Base-by-base conservation (phyloP, 30 jellyfish, hydroid and myxozoan genomes). In the Calvadosia cruxmelitensis region DNA sequence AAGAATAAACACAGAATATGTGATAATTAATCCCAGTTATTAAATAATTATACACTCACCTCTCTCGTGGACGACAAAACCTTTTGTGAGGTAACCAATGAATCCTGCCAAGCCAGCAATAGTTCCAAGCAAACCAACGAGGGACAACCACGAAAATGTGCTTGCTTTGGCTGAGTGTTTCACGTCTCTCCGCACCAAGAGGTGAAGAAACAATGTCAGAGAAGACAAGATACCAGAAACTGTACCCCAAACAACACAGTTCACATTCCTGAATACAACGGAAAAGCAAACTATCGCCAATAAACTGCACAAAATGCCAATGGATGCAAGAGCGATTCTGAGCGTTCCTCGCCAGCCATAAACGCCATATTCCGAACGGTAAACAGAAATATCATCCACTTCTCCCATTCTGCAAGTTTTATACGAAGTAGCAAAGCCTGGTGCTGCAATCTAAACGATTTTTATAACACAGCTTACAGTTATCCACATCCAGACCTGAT, bases 201-300 rank as follows among this genome's bases (percentile, higher is more conserved):
- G 67, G 34, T 85, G 96, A 85, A 85, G 52, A 10, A 74, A 81
- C 26, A 85, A 70, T 27, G 92, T 79, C 1, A 79, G 34, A 52
- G 53, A 78, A n/a, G 96, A 78, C 35, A 85, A 62, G 2, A 78
- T 27, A 30, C 89, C 93, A 27, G 93, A 85, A 2, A 63, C 80
- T 16, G 74, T 78, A 23, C 94, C 96, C 96, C 96, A 85, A 23
- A 78, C 81, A 1, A 83, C 84, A 62, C 85, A 81, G 52, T 85
- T 93, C 24, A 27, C 49, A 61, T 85, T 85, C 49, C 67, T 50
- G 62, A 33, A 85, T 12, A 69, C 64, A 28, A 76, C 51, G 10
- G 75, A 34, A 69, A 85, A 85, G 69, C 93, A 76, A 16, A 78
- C 33, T 48, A 69, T 27, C 2, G 80, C 74, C 15, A 92, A 51